Conservation (phyloP, 2,113 vertebrate genomes). For the Turnix velox region DNA sequence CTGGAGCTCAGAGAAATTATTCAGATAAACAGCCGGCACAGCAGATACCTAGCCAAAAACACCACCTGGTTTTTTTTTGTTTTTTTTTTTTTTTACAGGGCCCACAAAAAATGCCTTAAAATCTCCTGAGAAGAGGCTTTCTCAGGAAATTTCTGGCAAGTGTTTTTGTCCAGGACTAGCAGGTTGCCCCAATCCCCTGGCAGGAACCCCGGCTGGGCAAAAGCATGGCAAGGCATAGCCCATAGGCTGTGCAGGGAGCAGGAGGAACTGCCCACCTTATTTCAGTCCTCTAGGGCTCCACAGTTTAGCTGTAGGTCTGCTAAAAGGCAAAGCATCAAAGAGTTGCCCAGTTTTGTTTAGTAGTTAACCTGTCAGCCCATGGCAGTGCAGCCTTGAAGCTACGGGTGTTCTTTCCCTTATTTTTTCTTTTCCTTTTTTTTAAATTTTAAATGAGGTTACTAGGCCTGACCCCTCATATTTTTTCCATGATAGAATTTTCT, state of each 20-base stretch:
- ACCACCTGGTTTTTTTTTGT: background rate
- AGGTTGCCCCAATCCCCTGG: background rate
- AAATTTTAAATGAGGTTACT: background rate
- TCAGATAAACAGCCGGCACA: background rate
- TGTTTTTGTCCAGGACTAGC: background rate
- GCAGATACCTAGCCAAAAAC: background rate
- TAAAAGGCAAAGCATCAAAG: background rate
- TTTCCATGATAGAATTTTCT: background rate
- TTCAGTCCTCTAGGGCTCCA: background rate
- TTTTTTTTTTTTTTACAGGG: background rate
- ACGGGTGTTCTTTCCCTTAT: background rate
- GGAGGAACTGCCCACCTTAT: accelerated
- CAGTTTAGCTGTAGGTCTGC: background rate
- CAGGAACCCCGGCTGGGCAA: background rate
- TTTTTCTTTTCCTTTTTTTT: background rate
- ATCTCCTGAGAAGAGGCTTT: background rate
- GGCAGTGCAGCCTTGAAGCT: background rate
- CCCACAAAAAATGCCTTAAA: background rate
- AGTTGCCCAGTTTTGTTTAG: background rate
- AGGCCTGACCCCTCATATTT: background rate
- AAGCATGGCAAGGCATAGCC: background rate
- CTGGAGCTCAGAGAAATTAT: background rate
- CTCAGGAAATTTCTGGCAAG: background rate
- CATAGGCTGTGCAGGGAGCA: background rate
- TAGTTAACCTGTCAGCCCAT: background rate